A percentile compares a stretch with the other conserved stretches of the same genome.
Evolutionary conservation across 2,797 vertebrate genomes (phyloP).

Genomic region (Clarias fuscus): DNA sequence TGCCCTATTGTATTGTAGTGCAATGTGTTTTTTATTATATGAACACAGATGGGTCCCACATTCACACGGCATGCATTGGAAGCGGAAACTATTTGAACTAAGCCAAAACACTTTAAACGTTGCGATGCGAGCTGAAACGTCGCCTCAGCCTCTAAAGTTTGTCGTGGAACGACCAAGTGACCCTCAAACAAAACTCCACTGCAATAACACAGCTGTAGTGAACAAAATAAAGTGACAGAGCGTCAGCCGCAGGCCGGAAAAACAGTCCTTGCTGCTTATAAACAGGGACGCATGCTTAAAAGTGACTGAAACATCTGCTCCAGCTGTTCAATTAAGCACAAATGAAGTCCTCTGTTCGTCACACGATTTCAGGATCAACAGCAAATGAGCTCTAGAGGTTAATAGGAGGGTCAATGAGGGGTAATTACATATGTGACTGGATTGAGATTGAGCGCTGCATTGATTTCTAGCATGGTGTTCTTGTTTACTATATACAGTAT

Average conservation of each 20-base stretch:
- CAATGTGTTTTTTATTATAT: constrained; percentile 15
- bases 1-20: not conserved
- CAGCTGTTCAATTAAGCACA: constrained; percentile 25
- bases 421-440: constrained; percentile 25
- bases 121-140: not conserved
- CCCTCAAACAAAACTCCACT: constrained; percentile 29
- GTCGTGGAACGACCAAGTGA: constrained; percentile 36
- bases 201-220: constrained; percentile 52
- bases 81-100: not conserved
- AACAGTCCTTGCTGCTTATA: constrained; percentile 47
- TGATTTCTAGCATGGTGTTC: constrained; percentile 6
- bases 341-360: constrained; percentile 22
- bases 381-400: constrained; percentile 35
- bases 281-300: constrained; percentile 37
- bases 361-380: constrained; percentile 33
- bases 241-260: constrained; percentile 20
- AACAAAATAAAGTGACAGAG: constrained; percentile 46
- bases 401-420: constrained; percentile 21
- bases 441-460: not conserved
- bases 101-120: constrained; percentile 6
- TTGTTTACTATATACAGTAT: not conserved
- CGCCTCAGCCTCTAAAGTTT: constrained; percentile 14
- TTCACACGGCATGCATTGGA: not conserved
- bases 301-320: constrained; percentile 46
- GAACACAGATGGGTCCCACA: constrained; percentile 4